Evolutionary conservation across 2,797 vertebrate species (phyloP).

Genomic region (Percopsis omiscomaycus): DNA sequence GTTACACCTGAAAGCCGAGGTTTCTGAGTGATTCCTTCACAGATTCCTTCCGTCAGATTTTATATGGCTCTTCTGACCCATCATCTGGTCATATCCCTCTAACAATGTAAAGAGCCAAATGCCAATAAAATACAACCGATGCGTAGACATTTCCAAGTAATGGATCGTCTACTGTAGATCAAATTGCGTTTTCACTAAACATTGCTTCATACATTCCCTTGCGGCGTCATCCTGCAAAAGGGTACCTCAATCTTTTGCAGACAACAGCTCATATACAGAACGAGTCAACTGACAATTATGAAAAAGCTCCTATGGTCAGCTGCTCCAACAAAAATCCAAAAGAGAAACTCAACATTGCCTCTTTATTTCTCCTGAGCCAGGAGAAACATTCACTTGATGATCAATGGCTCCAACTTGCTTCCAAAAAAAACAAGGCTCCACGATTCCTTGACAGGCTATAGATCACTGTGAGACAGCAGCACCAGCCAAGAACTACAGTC

Average conservation of each 20-base stretch:
- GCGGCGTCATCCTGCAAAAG: neutral
- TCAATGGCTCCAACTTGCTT: slow-evolving; percentile 26
- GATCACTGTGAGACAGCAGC: slow-evolving; percentile 31
- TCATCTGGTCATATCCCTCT: no score
- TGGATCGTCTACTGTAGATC: neutral
- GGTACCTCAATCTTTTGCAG: no score
- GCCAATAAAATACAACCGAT: neutral
- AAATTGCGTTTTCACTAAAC: no score
- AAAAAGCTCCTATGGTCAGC: neutral
- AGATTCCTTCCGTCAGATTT: no score
- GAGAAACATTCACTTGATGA: slow-evolving; percentile 30
- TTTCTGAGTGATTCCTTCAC: no score
- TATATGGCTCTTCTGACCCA: no score
- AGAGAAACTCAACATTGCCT: slow-evolving; percentile 3
- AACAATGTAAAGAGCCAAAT: neutral
- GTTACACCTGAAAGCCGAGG: no score
- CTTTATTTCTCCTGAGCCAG: slow-evolving; percentile 11
- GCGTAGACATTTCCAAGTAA: neutral
- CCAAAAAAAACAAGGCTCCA: slow-evolving; percentile 19
- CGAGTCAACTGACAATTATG: neutral
- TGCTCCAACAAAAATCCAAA: neutral
- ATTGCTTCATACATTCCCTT: no score
- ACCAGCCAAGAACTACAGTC: slow-evolving; percentile 24
- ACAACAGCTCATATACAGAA: neutral
- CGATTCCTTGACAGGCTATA: slow-evolving; percentile 10